phyloP scores from a whole-genome alignment of 2,113 vertebrate species.

The Odobenus rosmarus region DNA sequence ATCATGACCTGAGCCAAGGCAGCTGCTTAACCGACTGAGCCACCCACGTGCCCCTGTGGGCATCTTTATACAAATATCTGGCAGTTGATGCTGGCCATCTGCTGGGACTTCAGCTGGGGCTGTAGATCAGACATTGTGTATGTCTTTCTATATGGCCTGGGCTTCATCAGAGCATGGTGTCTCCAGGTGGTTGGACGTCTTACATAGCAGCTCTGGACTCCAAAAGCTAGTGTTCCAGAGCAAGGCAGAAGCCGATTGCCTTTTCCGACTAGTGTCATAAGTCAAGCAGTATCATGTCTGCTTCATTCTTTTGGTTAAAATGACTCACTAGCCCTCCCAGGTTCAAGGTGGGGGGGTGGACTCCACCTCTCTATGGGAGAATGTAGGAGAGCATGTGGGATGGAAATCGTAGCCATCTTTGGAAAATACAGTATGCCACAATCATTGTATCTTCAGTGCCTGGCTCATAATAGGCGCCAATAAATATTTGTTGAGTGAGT shows the following conservation, averaged over 20 bases:
- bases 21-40: not conserved
- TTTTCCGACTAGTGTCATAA: not conserved
- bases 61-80: not conserved
- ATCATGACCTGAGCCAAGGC: not conserved
- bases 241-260: not conserved
- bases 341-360: not conserved
- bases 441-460: not conserved
- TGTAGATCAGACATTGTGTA: not conserved
- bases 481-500: not conserved
- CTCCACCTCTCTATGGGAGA: not conserved
- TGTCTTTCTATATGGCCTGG: not conserved
- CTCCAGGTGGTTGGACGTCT: not conserved
- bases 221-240: not conserved
- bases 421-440: not conserved
- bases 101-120: not conserved
- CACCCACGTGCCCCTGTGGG: not conserved
- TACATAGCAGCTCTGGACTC: not conserved
- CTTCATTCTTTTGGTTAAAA: conserved; percentile 5
- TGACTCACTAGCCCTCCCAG: not conserved
- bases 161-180: not conserved
- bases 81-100: not conserved
- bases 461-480: not conserved
- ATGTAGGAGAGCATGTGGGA: not conserved
- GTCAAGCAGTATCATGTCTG: not conserved
- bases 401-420: not conserved